A percentile compares a stretch with the other conserved stretches of the same genome.
phyloP scores from a whole-genome alignment of 2,113 vertebrate genomes.

The Hylia prasina region DNA sequence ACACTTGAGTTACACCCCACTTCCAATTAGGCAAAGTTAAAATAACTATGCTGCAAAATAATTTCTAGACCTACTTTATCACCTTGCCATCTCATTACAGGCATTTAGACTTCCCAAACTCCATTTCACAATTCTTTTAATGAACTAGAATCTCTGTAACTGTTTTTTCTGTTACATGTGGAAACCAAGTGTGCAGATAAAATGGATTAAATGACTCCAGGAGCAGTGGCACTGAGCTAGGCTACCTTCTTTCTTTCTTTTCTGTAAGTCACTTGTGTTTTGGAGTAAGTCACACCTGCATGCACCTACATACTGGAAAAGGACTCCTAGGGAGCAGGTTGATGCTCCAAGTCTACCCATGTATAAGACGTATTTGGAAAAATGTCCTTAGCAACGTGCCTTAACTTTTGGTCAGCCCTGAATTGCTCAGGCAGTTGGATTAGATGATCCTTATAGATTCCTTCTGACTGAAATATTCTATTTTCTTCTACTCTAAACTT shows the following conservation, averaged over 20 bases:
- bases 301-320: fast-evolving
- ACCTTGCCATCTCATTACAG: neutral
- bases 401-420: neutral
- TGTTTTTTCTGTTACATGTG: neutral
- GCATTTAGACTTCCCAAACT: neutral
- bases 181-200: neutral
- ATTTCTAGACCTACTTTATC: neutral
- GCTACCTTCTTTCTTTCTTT: neutral
- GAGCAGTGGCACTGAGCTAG: neutral
- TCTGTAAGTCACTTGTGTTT: neutral
- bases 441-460: neutral
- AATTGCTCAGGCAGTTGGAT: neutral
- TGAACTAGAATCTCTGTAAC: neutral
- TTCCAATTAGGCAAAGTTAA: neutral
- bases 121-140: neutral
- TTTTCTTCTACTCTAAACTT: neutral
- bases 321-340: neutral
- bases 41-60: neutral
- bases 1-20: neutral
- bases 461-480: neutral
- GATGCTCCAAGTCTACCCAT: neutral
- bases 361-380: neutral
- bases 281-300: neutral
- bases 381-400: neutral
- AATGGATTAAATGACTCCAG: neutral